Conservation (phyloP, 2,797 vertebrate species). For the Syncerus caffer region DNA sequence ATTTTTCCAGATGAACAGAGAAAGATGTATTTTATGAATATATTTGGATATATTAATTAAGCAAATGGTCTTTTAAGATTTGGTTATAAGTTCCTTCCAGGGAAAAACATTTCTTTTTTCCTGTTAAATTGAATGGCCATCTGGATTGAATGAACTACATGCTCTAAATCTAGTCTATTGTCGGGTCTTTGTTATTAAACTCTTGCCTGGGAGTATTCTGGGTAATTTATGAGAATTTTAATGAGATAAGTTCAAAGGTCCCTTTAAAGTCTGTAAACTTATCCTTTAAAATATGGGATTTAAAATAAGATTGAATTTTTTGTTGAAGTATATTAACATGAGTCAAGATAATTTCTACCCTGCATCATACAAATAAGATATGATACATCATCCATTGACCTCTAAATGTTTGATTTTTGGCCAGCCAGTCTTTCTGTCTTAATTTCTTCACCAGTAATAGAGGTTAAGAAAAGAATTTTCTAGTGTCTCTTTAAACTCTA, state of each 20-base stretch:
- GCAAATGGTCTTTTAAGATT: constrained; percentile 1
- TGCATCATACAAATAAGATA: background rate
- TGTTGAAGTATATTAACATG: background rate
- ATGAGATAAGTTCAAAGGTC: background rate
- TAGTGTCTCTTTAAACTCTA: background rate
- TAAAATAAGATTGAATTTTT: background rate
- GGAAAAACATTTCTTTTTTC: background rate
- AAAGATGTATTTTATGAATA: background rate
- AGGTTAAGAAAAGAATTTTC: constrained; percentile 8
- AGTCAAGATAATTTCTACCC: background rate
- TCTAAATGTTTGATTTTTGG: background rate
- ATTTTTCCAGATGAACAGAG: background rate
- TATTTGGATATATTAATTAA: constrained; percentile 31
- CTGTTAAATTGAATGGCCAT: background rate
- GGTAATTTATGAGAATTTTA: background rate
- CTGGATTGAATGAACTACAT: background rate
- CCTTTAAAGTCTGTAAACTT: background rate
- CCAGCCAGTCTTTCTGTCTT: background rate
- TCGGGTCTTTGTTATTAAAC: background rate
- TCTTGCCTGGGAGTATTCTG: background rate
- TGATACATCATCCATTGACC: background rate
- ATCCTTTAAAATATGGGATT: background rate
- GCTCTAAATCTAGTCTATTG: background rate
- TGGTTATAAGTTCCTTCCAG: background rate
- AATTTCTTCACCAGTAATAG: background rate